Evolutionary conservation across 2,797 vertebrate genomes (phyloP).

Genomic region (Falco biarmicus): DNA sequence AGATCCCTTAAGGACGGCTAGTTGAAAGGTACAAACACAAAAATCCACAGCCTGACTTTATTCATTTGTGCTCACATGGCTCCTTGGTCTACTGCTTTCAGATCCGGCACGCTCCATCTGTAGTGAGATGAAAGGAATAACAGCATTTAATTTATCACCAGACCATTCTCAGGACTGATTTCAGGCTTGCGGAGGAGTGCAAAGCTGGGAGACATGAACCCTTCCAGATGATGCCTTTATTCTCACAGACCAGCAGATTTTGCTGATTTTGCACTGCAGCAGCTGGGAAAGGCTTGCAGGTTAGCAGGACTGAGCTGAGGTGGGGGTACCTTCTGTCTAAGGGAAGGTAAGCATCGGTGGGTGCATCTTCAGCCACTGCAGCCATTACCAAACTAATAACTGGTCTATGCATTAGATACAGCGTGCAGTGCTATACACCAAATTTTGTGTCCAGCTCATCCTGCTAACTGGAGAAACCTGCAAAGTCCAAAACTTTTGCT

Average conservation of each 20-base stretch:
- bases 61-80: neutral
- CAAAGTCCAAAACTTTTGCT: neutral
- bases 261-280: neutral
- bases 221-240: neutral
- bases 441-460: neutral
- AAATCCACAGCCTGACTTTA: neutral
- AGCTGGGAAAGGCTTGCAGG: neutral
- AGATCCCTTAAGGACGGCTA: neutral
- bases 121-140: neutral
- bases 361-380: neutral
- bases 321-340: neutral
- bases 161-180: neutral
- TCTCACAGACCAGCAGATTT: neutral
- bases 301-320: neutral
- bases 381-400: neutral
- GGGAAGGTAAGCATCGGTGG: neutral
- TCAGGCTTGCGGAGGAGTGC: neutral
- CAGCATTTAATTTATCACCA: neutral
- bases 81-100: neutral
- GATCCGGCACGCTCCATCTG: neutral
- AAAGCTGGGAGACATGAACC: neutral
- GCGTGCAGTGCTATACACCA: neutral
- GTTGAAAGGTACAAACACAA: neutral
- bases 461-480: neutral
- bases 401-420: rapidly evolving